phyloP scores from a whole-genome alignment of 2,113 vertebrate species.

The Pongo abelii region DNA sequence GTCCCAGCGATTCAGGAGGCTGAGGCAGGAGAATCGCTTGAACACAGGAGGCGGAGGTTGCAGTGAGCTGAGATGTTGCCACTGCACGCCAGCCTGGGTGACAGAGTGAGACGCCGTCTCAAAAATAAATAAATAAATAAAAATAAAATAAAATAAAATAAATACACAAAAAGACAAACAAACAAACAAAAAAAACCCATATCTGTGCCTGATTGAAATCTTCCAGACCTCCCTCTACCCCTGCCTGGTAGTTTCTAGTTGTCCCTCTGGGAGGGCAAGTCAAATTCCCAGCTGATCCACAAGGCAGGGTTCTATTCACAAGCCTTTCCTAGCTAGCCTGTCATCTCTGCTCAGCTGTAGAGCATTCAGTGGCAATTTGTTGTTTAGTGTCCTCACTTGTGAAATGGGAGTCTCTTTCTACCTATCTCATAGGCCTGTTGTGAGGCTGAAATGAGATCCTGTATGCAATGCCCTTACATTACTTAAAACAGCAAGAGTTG shows the following conservation, averaged over 20 bases:
- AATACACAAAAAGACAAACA: no score
- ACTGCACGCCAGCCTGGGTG: no score
- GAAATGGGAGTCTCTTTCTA: neutral
- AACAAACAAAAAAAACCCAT: neutral
- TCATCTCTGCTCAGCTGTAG: neutral
- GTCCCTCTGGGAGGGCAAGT: neutral
- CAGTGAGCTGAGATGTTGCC: no score
- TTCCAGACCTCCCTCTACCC: neutral
- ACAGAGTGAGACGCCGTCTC: no score
- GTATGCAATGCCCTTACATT: no score
- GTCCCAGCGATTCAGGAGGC: no score
- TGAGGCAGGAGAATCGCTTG: accelerated
- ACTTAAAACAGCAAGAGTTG: no score
- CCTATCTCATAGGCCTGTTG: no score
- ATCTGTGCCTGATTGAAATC: neutral
- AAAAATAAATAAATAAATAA: no score
- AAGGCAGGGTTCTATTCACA: neutral
- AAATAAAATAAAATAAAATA: no score
- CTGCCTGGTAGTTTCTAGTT: neutral
- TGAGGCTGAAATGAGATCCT: neutral
- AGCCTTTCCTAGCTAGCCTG: neutral
- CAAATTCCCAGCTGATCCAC: neutral
- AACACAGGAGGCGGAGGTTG: no score
- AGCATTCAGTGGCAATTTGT: neutral
- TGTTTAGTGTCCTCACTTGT: neutral